Base-by-base conservation (phyloP, 2,113 vertebrate species). In the Emydura subglobosa region DNA sequence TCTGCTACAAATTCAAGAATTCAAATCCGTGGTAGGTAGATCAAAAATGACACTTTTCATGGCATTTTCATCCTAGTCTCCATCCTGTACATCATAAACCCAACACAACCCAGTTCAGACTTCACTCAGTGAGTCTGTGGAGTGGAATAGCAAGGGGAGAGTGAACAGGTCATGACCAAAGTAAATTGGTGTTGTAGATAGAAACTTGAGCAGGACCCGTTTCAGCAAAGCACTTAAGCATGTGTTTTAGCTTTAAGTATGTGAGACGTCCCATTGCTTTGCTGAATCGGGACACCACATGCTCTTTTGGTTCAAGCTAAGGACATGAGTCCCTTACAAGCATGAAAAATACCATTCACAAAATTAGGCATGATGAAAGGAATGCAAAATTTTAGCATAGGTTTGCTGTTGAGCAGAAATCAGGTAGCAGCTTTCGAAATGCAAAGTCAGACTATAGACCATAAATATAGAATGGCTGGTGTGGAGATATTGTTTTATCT, bases 381-480 rank as follows among this genome's bases (percentile, higher is more conserved):
- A 72, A 44, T 8, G 19, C 57, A 68, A 21, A 54, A 82, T 44
- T 74, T 44, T 68, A 88, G 12, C 17, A 1, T 2, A 89, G 44
- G 31, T 93, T 96, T 92, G 53, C 51, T 91, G 50, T 86, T 91
- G 47, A 79, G 53, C 17, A 31, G 44, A 85, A 93, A 91, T 21
- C 29, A 50, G 51, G 57, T 61, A 55, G 57, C 27, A 92, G 74
- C 25, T 91, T 96, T 79, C 82, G 76, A 93, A 94, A 29, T 81
- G 47, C 14, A 78, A 92, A 94, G 7, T 16, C 3, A 1, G 47
- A 57, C 4, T 76, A 9, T 27, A 86, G 34, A 68, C 50, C 81
- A 81, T 79, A 90, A 92, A 93, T 90, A 74, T 49, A 81, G 84
- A 89, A 61, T 1, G 12, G 42, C 11, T 85, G 55, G 55, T 9